Percentiles rank a stretch among this genome's conserved stretches.
These are phyloP conservation scores for Chaenogobius annularis DNA, from an alignment of 2,113 vertebrate species.

Conservation along the genomic window DNA sequence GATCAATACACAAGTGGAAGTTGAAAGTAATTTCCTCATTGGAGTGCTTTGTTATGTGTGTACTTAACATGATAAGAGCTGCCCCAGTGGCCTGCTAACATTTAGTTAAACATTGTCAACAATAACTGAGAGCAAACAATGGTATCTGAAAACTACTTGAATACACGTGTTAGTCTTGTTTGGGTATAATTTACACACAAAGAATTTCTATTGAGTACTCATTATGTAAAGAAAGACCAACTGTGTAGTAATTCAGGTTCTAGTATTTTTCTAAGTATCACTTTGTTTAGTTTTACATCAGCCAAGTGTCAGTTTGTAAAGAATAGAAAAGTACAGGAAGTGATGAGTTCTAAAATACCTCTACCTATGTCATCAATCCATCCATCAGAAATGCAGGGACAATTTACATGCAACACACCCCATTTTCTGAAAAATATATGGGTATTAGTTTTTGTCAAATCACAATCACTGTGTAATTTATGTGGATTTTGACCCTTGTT, in stretches of 20 bases:
- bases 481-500: too few species aligned
- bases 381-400: too few species aligned
- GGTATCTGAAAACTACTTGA: background rate
- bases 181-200: slow-evolving; percentile 26
- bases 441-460: too few species aligned
- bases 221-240: background rate
- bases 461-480: too few species aligned
- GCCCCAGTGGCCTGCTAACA: slow-evolving; percentile 31
- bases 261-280: too few species aligned
- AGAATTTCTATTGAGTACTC: background rate
- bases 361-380: too few species aligned
- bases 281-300: too few species aligned
- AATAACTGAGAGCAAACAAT: slow-evolving; percentile 16
- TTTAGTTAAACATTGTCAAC: slow-evolving; percentile 30
- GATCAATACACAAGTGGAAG: slow-evolving; percentile 7
- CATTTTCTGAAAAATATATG: too few species aligned
- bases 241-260: background rate
- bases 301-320: too few species aligned
- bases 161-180: slow-evolving; percentile 19
- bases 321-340: too few species aligned
- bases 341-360: too few species aligned
- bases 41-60: slow-evolving; percentile 27
- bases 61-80: slow-evolving; percentile 32
- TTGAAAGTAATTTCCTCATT: background rate
- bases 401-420: too few species aligned